Evolutionary conservation across 2,888 invertebrate genomes (phyloP), one percentile per base, ranked within the genome.

Genomic region (Gerris lacustris): DNA sequence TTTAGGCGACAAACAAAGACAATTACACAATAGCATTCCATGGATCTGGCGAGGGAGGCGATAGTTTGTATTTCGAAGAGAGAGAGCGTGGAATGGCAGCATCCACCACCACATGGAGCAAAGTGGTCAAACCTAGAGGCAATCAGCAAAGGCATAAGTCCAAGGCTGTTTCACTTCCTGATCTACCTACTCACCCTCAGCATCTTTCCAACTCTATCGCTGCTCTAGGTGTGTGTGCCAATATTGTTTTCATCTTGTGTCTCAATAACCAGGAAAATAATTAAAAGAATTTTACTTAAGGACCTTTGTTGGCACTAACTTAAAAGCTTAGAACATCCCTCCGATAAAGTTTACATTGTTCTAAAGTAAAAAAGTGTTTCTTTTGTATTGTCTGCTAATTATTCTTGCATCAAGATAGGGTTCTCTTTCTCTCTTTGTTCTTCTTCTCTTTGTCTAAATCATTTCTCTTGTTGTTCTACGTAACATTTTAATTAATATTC

Each of bases 1-100:
- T 11, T 11, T 15, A 55, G 55, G 64, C 64, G 11, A 18, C 92
- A 74, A 85, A 85, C 76, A 94, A 94, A 83, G 91, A 94, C 82
- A 95, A 95, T 83, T 95, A 95, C 80, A 95, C 94, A 75, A 94
- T 95, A 78, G 94, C 94, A 76, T 95, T 95, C 78, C 94, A 94
- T 83, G 94, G 93, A 78, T 91, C 91, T 78, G 84, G 55, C 2
- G 55, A 55, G 15, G 55, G 55, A 55, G 55, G 55, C 15, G 88
- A 77, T 88, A 90, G 75, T 88, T 89, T 83, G 91, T 90, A 81
- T 91, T 90, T 80, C 90, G 89, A 55, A 15, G 55, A 55, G 66
- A 71, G 68, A 74, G 68, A 77, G 77, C 68, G 73, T 77, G 72
- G 79, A 79, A 92, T 94, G 92, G 90, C 90, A 73, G 89, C 89